Evolutionary conservation across 1,140 invertebrate species (phyloP), one percentile per base, ranked within the genome.

Genomic region (Callitettix versicolor): DNA sequence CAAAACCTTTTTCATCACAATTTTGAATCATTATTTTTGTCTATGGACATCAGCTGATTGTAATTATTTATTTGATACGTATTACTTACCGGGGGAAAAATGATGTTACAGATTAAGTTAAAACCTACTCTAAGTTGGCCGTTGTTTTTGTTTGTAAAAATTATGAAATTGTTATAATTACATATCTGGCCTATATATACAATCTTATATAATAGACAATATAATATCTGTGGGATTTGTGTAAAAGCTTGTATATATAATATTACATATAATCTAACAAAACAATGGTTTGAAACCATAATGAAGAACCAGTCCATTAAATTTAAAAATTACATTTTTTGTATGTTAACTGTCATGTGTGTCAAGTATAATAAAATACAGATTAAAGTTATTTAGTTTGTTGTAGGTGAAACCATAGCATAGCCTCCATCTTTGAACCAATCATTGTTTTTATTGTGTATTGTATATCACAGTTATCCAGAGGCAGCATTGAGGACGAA

Each of bases 191-290:
- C 48, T 51, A 51, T 51, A 51, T 51, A 51, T 51, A 30, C 26
- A 30, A 30, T 30, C 20, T 34, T 51, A 20, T 36, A 34, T 36
- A 51, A 26, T 51, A 51, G 48, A 51, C 48, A 51, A 51, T 51
- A 51, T 51, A 21, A 36, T 30, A 30, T 30, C 26, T 4, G 26
- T 30, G 26, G 26, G 26, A 12, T 51, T 36, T 51, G 48, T 51
- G 48, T 51, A 51, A 36, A 51, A 51, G 48, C 48, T 51, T 51
- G 48, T 51, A 51, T 51, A 51, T 51, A 51, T 36, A n/a, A n/a
- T 36, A 36, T 18, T 51, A 21, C 18, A 36, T 36, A 36, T 21
- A 18, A 51, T 2, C 36, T 36, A 51, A 18, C 48, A 36, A 44
- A 20, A 44, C 18, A 20, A 51, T 38, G 26, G 26, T 30, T 30